A percentile compares a stretch with the other conserved stretches of the same genome.
Evolutionary conservation across 2,113 vertebrate species (phyloP).

Genomic region (Anolis carolinensis): DNA sequence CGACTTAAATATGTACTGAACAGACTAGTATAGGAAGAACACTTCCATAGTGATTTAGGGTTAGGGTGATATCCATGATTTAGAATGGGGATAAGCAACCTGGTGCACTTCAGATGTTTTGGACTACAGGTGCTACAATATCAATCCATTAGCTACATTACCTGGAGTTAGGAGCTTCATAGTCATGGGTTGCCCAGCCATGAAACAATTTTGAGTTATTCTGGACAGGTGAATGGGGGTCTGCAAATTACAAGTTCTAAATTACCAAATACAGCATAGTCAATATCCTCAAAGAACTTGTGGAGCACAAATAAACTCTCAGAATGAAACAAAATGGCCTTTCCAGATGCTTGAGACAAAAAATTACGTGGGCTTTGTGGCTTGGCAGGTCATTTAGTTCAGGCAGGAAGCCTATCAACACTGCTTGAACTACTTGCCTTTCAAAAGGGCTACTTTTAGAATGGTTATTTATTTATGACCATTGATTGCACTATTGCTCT

Average conservation of each 20-base stretch:
- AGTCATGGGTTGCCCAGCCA: too few relatives aligned
- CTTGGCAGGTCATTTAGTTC: not conserved
- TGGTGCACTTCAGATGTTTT: too few relatives aligned
- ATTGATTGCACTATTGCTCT: not conserved
- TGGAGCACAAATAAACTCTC: not conserved
- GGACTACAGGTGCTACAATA: too few relatives aligned
- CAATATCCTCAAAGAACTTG: not conserved
- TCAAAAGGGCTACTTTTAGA: not conserved
- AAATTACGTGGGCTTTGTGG: not conserved
- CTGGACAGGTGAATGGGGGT: not conserved
- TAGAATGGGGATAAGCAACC: not conserved
- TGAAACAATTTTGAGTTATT: not conserved
- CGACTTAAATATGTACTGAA: not conserved
- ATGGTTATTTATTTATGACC: conserved; percentile 11
- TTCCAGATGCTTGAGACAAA: accelerated
- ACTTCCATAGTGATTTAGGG: not conserved
- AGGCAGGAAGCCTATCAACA: not conserved
- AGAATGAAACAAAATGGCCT: accelerated
- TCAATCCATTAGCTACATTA: too few relatives aligned
- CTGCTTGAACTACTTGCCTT: not conserved
- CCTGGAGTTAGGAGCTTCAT: too few relatives aligned
- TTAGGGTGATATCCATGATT: not conserved
- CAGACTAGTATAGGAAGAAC: not conserved
- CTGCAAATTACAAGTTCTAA: not conserved
- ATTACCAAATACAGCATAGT: not conserved